phyloP scores from a whole-genome alignment of 1,140 invertebrate species.

The Atta cephalotes region DNA sequence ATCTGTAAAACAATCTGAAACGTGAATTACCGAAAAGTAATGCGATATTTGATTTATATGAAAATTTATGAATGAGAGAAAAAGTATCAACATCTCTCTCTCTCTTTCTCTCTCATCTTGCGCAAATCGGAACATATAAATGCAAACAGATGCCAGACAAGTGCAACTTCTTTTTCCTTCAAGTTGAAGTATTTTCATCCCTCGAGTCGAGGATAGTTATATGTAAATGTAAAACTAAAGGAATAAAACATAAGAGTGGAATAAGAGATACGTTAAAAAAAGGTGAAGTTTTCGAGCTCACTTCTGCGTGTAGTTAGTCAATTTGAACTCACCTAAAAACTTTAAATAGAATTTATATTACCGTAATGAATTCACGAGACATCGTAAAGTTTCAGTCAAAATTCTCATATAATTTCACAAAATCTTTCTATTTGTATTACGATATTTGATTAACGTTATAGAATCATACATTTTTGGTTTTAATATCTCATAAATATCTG shows the following conservation, averaged over 20 bases:
- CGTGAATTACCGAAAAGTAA: not conserved
- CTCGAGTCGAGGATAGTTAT: not conserved
- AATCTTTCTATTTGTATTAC: not conserved
- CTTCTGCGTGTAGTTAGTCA: not conserved
- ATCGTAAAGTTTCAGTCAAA: slow-evolving; percentile 1
- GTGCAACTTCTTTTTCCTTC: slow-evolving; percentile 21
- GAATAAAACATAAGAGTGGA: slow-evolving; percentile 46
- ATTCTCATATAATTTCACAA: not conserved
- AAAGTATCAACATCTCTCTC: not conserved
- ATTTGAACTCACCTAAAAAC: not conserved
- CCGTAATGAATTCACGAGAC: not conserved
- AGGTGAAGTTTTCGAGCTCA: not conserved
- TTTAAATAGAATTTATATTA: not conserved
- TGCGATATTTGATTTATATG: not conserved
- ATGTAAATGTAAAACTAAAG: slow-evolving; percentile 32
- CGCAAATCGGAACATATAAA: slow-evolving; percentile 39
- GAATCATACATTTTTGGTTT: not conserved
- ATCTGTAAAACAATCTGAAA: not conserved
- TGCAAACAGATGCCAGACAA: slow-evolving; percentile 37
- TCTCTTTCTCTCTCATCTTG: not conserved
- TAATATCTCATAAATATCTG: not conserved
- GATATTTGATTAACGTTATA: not conserved
- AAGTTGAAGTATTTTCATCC: slow-evolving; percentile 4
- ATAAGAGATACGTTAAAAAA: slow-evolving; percentile 24
- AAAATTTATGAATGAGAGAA: not conserved